These are phyloP conservation scores for Rhinoderma darwinii DNA, from an alignment of 2,113 vertebrate genomes.

Conservation along the genomic window DNA sequence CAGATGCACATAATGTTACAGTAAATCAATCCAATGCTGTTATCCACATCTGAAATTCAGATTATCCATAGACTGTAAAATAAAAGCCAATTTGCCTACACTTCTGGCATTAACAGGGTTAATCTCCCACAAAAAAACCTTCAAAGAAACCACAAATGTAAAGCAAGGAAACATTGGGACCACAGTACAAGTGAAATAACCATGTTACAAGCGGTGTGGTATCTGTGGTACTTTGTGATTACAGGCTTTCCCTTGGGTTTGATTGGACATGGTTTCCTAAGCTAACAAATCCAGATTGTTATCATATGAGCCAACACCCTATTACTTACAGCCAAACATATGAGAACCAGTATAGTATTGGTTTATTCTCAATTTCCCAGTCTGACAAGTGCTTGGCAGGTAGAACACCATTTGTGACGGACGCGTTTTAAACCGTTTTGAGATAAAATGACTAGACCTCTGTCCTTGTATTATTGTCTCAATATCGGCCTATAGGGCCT, in stretches of 20 bases:
- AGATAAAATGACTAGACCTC: background rate
- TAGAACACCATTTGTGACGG: background rate
- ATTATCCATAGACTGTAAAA: background rate
- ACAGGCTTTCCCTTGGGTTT: constrained; percentile 21
- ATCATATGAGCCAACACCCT: constrained; percentile 18
- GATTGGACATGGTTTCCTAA: constrained; percentile 12
- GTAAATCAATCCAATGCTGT: background rate
- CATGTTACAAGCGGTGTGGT: constrained; percentile 2
- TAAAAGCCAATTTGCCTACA: background rate
- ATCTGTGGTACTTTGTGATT: constrained; percentile 29
- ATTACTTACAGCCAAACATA: constrained; percentile 23
- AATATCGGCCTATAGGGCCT: background rate
- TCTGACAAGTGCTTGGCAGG: background rate
- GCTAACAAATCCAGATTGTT: background rate
- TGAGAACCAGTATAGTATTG: background rate
- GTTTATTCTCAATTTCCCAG: background rate
- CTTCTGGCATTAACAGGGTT: background rate
- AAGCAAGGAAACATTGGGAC: background rate
- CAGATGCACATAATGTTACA: background rate
- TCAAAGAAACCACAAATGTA: constrained; percentile 17
- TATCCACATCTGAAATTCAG: background rate
- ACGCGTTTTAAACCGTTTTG: background rate
- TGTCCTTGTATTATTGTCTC: background rate
- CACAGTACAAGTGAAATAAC: background rate
- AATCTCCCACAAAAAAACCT: background rate